phyloP scores from a whole-genome alignment of 2,888 invertebrate genomes.

The Stenchaetothrips biformis region DNA sequence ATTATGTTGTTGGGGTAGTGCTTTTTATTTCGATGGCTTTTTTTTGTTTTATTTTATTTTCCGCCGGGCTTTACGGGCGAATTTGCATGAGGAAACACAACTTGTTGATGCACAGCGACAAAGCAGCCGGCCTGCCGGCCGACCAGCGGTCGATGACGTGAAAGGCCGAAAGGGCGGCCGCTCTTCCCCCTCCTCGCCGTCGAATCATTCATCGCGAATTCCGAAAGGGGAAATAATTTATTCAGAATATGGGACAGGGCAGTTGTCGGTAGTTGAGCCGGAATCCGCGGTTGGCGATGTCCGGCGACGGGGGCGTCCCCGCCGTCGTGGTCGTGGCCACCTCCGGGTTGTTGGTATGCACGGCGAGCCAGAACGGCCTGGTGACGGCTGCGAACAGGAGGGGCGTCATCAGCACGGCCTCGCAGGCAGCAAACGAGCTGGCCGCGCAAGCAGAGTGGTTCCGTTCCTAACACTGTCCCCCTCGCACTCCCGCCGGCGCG shows the following conservation, averaged over 20 bases:
- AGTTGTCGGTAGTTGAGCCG: slow-evolving; percentile 63
- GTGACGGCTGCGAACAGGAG: slow-evolving; percentile 49
- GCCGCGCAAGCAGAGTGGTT: too few species aligned
- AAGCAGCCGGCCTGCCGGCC: too few species aligned
- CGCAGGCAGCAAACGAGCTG: too few species aligned
- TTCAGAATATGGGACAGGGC: slow-evolving; percentile 49
- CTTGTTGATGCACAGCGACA: too few species aligned
- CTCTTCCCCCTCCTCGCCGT: too few species aligned
- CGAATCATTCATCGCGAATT: neutral
- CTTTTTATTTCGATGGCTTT: too few species aligned
- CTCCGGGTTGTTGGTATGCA: slow-evolving; percentile 62
- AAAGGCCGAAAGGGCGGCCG: too few species aligned
- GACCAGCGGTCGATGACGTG: too few species aligned
- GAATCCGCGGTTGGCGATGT: slow-evolving; percentile 71
- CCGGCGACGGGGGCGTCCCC: slow-evolving; percentile 49
- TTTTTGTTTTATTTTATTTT: too few species aligned
- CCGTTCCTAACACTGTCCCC: too few species aligned
- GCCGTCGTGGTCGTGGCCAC: slow-evolving; percentile 36
- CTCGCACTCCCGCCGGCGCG: too few species aligned
- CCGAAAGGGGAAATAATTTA: neutral
- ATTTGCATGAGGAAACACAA: neutral
- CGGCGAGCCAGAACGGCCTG: slow-evolving; percentile 69
- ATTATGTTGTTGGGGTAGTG: too few species aligned
- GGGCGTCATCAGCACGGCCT: neutral
- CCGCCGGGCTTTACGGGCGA: neutral